phyloP scores from a whole-genome alignment of 2,888 invertebrate genomes.

The Synanthedon myopaeformis region DNA sequence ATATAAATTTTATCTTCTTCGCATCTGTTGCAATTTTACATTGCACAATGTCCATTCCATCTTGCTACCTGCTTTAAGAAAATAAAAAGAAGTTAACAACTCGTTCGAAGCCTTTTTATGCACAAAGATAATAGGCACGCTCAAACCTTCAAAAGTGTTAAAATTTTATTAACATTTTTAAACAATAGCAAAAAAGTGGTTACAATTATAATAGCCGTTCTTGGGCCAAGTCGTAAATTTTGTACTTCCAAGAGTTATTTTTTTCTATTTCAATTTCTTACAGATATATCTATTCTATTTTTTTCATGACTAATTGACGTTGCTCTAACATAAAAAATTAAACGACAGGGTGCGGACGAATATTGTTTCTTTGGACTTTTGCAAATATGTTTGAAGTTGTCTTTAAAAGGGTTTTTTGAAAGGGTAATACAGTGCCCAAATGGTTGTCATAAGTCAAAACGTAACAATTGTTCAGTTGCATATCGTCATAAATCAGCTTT shows the following conservation, averaged over 20 bases:
- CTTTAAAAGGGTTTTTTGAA: slow-evolving; percentile 63
- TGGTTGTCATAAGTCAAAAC: slow-evolving; percentile 56
- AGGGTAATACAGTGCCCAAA: slow-evolving; percentile 47
- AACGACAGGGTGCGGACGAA: slow-evolving; percentile 48
- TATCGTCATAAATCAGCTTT: slow-evolving; percentile 62
- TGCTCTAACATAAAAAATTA: slow-evolving; percentile 32
- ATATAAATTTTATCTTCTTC: too few relatives aligned
- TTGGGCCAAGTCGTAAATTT: slow-evolving; percentile 50
- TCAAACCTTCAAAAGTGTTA: slow-evolving; percentile 43
- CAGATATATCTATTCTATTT: slow-evolving; percentile 40
- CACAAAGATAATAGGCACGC: slow-evolving; percentile 35
- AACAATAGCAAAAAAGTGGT: slow-evolving; percentile 40
- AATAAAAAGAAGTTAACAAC: slow-evolving; percentile 6
- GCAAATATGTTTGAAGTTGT: slow-evolving; percentile 67
- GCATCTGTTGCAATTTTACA: slow-evolving; percentile 1
- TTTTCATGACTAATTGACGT: slow-evolving; percentile 58
- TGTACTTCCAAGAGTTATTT: slow-evolving; percentile 34
- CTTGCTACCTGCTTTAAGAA: slow-evolving; percentile 20
- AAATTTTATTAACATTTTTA: slow-evolving; percentile 50
- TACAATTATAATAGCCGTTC: slow-evolving; percentile 26
- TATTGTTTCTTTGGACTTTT: slow-evolving; percentile 48
- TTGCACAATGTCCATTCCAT: slow-evolving; percentile 13
- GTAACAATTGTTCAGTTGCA: slow-evolving; percentile 59
- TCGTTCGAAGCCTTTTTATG: slow-evolving; percentile 15
- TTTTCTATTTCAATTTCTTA: slow-evolving; percentile 45